A percentile compares a stretch with the other conserved stretches of the same genome.
phyloP scores from a whole-genome alignment of 2,888 invertebrate species.

The Sarcophaga variegata region DNA sequence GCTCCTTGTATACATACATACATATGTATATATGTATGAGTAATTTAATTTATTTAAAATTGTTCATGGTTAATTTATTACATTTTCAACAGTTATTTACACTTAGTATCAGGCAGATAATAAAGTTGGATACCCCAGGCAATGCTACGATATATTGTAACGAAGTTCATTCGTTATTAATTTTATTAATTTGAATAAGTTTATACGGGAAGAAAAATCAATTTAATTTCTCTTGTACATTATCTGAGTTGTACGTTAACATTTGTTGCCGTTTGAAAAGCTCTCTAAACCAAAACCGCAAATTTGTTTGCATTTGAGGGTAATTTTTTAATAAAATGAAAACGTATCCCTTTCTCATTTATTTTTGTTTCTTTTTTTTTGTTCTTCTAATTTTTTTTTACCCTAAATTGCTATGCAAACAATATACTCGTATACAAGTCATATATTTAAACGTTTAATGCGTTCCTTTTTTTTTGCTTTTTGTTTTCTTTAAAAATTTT shows the following conservation, averaged over 20 bases:
- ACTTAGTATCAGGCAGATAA: neutral
- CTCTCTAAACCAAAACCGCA: slow-evolving; percentile 56
- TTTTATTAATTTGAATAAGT: neutral
- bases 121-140: neutral
- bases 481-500: neutral
- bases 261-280: neutral
- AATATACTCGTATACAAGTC: slow-evolving; percentile 11
- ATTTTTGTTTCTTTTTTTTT: neutral
- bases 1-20: too few species aligned
- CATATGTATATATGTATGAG: too few species aligned
- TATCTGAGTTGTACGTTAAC: neutral
- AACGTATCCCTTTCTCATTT: slow-evolving; percentile 32
- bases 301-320: slow-evolving; percentile 68
- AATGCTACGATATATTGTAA: neutral
- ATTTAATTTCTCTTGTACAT: slow-evolving; percentile 1
- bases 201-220: neutral
- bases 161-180: neutral
- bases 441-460: slow-evolving; percentile 45
- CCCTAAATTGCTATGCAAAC: slow-evolving; percentile 43
- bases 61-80: too few species aligned
- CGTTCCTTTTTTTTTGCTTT: neutral
- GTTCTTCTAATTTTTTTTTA: neutral
- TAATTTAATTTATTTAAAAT: too few species aligned
- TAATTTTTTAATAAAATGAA: slow-evolving; percentile 51
- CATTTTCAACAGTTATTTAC: too few species aligned